Evolutionary conservation across 2,797 vertebrate species (phyloP), one percentile per base, ranked within the genome.

Genomic region (Brotula barbata): DNA sequence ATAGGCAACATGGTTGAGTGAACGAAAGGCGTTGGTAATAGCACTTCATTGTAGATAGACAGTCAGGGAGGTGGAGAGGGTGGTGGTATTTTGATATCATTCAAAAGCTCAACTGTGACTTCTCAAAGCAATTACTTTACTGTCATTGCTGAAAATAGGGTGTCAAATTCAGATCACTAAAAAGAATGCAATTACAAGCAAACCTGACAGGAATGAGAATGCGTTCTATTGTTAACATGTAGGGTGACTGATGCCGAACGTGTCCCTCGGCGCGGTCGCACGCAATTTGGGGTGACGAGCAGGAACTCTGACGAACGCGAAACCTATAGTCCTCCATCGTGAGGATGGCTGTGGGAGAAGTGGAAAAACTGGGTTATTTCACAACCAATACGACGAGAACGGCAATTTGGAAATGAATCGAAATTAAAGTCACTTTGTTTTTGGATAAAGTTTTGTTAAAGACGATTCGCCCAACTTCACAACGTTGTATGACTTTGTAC

Each of bases 41-140:
- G 75, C 74, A 77, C 80, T 84, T 83, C 64, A 73, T 73, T 75
- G 73, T 54, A 73, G 75, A 82, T 59, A 58, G 82, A 81, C 83
- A 73, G 72, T 80, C 67, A 75, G 65, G 48, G 73, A 23, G 71
- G 49, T 53, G 63, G 64, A 57, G 56, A 58, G 9, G 48, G 64
- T 28, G 61, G 20, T 68, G 77, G 73, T 77, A 73, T 86, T 87
- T 88, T 83, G 66, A 78, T 85, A 83, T 81, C 72, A 70, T 82
- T 87, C 76, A 81, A 84, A 80, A 80, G 67, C 78, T 82, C 81
- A 81, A 69, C 77, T 74, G 74, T 69, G 81, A 84, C 80, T 81
- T 80, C 82, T 88, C 82, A 69, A 82, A 84, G 78, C 85, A 90
- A 90, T 91, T 88, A 88, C 78, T 85, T 66, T 77, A 70, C 74